Evolutionary conservation across 2,888 invertebrate genomes (phyloP).

Genomic region (Apamea epomidion): DNA sequence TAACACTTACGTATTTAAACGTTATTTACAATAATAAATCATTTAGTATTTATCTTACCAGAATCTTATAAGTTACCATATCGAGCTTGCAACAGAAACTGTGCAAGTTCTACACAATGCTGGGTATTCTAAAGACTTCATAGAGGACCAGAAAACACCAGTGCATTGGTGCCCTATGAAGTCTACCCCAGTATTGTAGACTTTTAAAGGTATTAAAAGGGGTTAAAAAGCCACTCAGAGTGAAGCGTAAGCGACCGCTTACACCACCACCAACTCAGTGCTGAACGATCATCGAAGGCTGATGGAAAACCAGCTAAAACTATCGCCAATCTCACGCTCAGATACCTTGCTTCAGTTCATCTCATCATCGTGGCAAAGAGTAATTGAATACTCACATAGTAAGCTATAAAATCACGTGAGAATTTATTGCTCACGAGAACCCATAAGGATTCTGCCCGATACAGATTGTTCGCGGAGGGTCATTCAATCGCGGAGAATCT

Average conservation of each 20-base stretch:
- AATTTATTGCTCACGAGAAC: neutral
- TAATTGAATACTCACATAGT: conserved; percentile 65
- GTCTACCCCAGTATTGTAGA: neutral
- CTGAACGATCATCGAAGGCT: conserved; percentile 76
- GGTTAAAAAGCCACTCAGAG: conserved; percentile 59
- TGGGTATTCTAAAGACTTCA: neutral
- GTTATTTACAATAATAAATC: neutral
- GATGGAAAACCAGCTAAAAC: conserved; percentile 29
- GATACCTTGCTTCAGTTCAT: conserved; percentile 63
- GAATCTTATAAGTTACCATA: neutral
- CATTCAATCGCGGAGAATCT: conserved; percentile 26
- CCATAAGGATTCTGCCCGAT: conserved; percentile 67
- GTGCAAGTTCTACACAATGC: neutral
- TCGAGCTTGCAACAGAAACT: neutral
- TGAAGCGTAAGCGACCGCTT: conserved; percentile 36
- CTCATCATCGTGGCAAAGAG: conserved; percentile 69
- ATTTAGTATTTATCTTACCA: neutral
- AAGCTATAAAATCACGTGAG: conserved; percentile 39
- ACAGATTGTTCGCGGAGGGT: conserved; percentile 11
- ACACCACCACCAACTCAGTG: neutral
- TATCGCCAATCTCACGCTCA: conserved; percentile 71
- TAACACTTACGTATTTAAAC: neutral
- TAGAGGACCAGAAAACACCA: neutral
- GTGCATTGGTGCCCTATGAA: neutral
- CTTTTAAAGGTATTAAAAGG: conserved; percentile 1